Percentiles rank a stretch among this genome's conserved stretches.
Conservation (phyloP, 2,113 vertebrate genomes). For the Cynoglossus semilaevis region DNA sequence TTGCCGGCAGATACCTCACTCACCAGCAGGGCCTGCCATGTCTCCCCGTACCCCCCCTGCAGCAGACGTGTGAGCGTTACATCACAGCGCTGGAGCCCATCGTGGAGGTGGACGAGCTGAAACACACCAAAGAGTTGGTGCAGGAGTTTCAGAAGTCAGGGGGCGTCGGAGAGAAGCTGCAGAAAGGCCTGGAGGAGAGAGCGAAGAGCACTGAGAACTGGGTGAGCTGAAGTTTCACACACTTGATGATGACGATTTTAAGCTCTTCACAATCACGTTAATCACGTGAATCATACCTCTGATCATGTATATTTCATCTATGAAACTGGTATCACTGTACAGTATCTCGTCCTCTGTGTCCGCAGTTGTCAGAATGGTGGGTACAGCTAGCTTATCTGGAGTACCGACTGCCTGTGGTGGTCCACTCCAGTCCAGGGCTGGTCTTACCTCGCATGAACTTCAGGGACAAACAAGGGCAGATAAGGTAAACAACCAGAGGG, state of each 20-base stretch:
- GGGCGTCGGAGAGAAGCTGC: constrained; percentile 86
- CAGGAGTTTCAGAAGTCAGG: constrained; percentile 82
- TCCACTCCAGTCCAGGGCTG: constrained; percentile 90
- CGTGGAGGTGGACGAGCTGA: constrained; percentile 83
- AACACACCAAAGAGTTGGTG: constrained; percentile 79
- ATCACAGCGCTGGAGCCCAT: constrained; percentile 86
- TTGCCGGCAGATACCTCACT: constrained; percentile 80
- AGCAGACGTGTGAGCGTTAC: constrained; percentile 90
- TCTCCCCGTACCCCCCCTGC: constrained; percentile 86
- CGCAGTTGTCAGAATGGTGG: constrained; percentile 95
- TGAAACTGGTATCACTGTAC: not conserved
- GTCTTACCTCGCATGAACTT: constrained; percentile 88
- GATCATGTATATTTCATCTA: too few species aligned
- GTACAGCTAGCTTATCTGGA: constrained; percentile 90
- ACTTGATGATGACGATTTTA: not conserved
- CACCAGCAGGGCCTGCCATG: constrained; percentile 86
- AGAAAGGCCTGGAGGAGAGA: constrained; percentile 86
- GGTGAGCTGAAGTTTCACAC: constrained; percentile 73
- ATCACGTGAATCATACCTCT: too few species aligned
- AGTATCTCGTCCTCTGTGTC: not conserved
- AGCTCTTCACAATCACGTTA: not conserved
- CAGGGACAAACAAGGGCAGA: constrained; percentile 89
- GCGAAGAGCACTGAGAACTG: constrained; percentile 86
- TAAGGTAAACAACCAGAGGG: constrained; percentile 77
- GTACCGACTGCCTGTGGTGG: constrained; percentile 89